phyloP scores from a whole-genome alignment of 2,113 vertebrate genomes.

The Alectura lathami region DNA sequence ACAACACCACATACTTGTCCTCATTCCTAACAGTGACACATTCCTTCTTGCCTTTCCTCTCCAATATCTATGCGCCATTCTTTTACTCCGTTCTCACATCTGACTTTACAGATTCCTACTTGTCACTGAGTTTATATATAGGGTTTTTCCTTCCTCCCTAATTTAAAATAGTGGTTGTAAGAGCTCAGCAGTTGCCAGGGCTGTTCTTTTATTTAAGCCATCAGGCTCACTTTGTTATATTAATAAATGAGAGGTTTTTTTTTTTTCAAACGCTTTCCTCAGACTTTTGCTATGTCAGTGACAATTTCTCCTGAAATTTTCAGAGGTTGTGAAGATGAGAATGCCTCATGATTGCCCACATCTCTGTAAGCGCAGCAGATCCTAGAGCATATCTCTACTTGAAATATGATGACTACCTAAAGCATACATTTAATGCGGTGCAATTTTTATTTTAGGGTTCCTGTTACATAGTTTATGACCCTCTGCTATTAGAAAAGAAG shows the following conservation, averaged over 20 bases:
- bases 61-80: background rate
- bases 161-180: conserved; percentile 10
- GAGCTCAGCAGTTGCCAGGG: background rate
- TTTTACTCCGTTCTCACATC: background rate
- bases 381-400: background rate
- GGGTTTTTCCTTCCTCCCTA: background rate
- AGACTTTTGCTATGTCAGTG: conserved; percentile 3
- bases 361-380: background rate
- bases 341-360: background rate
- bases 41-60: background rate
- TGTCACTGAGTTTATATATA: background rate
- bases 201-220: conserved; percentile 22
- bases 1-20: background rate
- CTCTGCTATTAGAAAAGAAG: background rate
- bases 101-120: conserved; percentile 1
- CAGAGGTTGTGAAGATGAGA: background rate
- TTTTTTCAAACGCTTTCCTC: conserved; percentile 2
- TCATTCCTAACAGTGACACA: background rate
- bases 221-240: conserved; percentile 17
- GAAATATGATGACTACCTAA: background rate
- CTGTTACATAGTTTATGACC: background rate
- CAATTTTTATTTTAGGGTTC: background rate
- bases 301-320: background rate
- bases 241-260: conserved; percentile 23
- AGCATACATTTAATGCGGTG: background rate